phyloP scores from a whole-genome alignment of 2,113 vertebrate genomes.

The Australoheros scitulus region DNA sequence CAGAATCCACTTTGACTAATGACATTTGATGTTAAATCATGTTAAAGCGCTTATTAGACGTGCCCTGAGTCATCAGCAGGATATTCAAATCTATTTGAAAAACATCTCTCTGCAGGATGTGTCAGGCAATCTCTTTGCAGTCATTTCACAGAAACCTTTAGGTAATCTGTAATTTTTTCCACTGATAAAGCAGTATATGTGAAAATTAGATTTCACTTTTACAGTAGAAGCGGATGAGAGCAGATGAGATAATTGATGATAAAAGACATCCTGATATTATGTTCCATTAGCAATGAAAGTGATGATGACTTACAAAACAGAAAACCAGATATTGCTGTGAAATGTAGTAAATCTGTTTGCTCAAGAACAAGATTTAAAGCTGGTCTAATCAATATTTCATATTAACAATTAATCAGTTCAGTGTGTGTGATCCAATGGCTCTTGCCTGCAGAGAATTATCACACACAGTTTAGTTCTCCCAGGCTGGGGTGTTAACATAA shows the following conservation, averaged over 20 bases:
- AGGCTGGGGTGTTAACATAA: background rate
- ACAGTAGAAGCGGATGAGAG: background rate
- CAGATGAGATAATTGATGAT: background rate
- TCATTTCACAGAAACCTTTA: conserved; percentile 3
- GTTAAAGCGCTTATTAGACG: background rate
- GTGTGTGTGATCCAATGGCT: background rate
- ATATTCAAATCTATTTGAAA: background rate
- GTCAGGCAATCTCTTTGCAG: background rate
- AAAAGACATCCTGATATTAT: background rate
- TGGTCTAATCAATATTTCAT: background rate
- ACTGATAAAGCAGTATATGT: background rate
- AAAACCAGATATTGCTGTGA: background rate
- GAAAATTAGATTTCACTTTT: background rate
- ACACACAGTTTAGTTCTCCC: background rate
- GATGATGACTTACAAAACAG: background rate
- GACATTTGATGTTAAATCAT: background rate
- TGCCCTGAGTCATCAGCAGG: background rate
- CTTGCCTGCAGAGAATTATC: background rate
- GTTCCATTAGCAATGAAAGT: background rate
- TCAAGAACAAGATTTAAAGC: background rate
- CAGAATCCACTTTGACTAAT: background rate
- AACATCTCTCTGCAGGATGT: background rate
- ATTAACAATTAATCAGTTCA: conserved; percentile 13
- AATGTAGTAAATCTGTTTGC: background rate
- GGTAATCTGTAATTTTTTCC: background rate